phyloP scores from a whole-genome alignment of 2,888 invertebrate species.

The Campaea margaritaria region DNA sequence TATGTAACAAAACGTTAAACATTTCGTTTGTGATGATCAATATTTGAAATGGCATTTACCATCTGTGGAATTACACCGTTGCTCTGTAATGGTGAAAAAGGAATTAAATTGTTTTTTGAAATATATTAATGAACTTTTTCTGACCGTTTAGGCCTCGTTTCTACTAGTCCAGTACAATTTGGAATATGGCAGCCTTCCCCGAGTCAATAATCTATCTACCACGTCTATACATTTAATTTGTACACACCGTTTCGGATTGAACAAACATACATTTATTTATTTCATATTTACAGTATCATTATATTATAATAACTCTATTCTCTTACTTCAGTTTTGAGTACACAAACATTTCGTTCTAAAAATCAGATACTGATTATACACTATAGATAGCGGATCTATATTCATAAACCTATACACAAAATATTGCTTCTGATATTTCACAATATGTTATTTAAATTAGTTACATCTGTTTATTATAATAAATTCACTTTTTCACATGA shows the following conservation, averaged over 20 bases:
- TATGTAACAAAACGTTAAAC: no score
- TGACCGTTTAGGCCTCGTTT: background rate
- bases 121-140: background rate
- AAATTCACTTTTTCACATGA: slow-evolving; percentile 11
- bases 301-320: no score
- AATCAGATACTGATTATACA: background rate
- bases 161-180: slow-evolving; percentile 3
- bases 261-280: slow-evolving; percentile 20
- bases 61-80: no score
- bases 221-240: slow-evolving; percentile 30
- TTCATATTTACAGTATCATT: slow-evolving; percentile 22
- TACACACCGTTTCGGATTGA: slow-evolving; percentile 35
- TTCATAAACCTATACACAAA: slow-evolving; percentile 65
- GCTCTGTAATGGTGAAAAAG: no score
- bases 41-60: no score
- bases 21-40: no score
- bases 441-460: slow-evolving; percentile 40
- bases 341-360: slow-evolving; percentile 23
- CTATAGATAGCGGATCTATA: slow-evolving; percentile 7
- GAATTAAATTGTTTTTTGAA: no score
- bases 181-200: slow-evolving; percentile 15
- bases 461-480: slow-evolving; percentile 9
- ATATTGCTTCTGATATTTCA: slow-evolving; percentile 57
- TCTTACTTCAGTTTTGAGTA: slow-evolving; percentile 8
- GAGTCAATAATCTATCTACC: slow-evolving; percentile 16